These are phyloP conservation scores for Octopus sinensis DNA, from an alignment of 1,140 invertebrate genomes.

Conservation along the genomic window DNA sequence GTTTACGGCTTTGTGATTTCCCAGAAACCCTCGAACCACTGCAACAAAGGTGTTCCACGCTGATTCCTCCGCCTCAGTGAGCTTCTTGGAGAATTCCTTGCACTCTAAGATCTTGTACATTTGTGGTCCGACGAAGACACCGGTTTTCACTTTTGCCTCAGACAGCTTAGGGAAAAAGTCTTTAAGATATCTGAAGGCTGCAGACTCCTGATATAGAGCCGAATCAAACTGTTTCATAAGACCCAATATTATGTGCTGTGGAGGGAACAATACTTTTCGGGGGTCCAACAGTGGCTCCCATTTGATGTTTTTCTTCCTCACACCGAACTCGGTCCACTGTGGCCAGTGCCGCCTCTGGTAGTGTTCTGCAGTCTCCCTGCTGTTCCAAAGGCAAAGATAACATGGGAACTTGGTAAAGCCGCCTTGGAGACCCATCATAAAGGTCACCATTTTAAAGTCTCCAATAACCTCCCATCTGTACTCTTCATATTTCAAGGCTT, in stretches of 20 bases:
- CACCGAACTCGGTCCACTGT: neutral
- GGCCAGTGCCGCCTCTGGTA: neutral
- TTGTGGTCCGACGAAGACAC: neutral
- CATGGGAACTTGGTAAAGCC: neutral
- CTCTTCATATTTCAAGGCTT: neutral
- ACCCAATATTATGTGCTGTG: constrained; percentile 1
- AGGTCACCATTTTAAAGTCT: no score
- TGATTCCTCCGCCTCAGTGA: neutral
- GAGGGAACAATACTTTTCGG: neutral
- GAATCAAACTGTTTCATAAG: neutral
- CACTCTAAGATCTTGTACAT: neutral
- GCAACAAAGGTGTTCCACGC: neutral
- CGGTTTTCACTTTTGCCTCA: neutral
- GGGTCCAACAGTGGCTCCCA: neutral
- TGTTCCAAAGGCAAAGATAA: neutral
- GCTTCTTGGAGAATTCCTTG: neutral
- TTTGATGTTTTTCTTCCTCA: neutral
- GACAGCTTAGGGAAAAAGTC: neutral
- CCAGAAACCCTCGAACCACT: neutral
- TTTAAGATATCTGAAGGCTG: neutral
- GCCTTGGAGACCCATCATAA: neutral
- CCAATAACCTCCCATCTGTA: neutral
- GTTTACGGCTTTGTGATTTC: neutral
- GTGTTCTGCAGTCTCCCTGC: neutral
- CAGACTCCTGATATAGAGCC: neutral